Base-by-base conservation (phyloP, 2,113 vertebrate genomes). In the Brachyhypopomus gauderio region DNA sequence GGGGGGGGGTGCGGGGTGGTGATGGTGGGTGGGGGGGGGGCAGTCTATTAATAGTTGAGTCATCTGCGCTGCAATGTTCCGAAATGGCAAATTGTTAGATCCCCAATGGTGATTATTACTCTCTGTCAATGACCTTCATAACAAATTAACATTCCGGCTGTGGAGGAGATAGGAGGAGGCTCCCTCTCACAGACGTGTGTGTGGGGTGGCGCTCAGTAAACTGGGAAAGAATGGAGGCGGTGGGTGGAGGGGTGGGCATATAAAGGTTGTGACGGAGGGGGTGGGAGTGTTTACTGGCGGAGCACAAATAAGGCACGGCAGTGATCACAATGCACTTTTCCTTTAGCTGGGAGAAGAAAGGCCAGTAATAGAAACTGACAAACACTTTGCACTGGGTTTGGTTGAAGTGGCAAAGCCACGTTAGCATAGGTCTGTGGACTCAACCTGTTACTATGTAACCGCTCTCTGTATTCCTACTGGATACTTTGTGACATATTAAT, bases 71-170 rank as follows among this genome's bases (percentile, higher is more conserved):
- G 87, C 90, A 91, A 92, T 92, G 91, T 90, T 92, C 92, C 89
- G 89, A 95, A 95, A 92, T 92, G 92, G 90, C 91, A 94, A 93
- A 93, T 91, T 89, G 91, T 93, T 93, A 90, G 89, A 93, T 92
- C 92, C 89, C 88, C 91, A 91, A 90, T 88, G 89, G 91, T 94
- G 92, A 93, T 90, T 86, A 93, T 93, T 93, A 91, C 89, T 94
- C 93, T 92, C 91, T 93, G 89, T 92, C 89, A 83, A 90, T 95
- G 94, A 95, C 94, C 92, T 96, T 95, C 94, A 91, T 91, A 75
- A 92, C 85, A 92, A 94, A 94, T 92, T 94, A 94, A 89, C 91
- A 93, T 94, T 94, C 95, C 92, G 91, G 89, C 92, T 92, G 92
- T 92, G 92, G 83, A 85, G 74, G 81, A 93, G 91, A 92, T 90